Evolutionary conservation across 2,888 invertebrate genomes (phyloP), one percentile per base, ranked within the genome.

Genomic region (Patella pellucida): DNA sequence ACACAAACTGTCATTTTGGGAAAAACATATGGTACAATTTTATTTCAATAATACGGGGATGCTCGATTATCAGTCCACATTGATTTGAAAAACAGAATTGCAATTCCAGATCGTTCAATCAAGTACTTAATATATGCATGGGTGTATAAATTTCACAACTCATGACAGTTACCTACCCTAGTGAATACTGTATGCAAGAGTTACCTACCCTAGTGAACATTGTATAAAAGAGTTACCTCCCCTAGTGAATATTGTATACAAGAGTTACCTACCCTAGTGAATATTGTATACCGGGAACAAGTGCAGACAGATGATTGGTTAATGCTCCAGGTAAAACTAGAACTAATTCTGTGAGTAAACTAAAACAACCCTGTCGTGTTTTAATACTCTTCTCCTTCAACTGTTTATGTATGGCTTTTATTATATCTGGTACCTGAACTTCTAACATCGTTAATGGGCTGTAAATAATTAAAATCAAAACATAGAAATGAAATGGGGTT

Each of bases 201-300:
- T 27, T 31, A 31, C 31, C 7, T 1, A 52, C 11, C 52, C n/a
- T 52, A 56, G 7, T 12, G 69, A 69, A 27, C 2, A 69, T 23
- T 27, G 69, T 15, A 27, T 19, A 69, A 1, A 19, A 69, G n/a
- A 15, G 15, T 23, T 27, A 27, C 27, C 16, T 4, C 5, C n/a
- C 52, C 16, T 51, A 71, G 16, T 11, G 27, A 69, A 27, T 19
- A 69, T 27, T 27, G 69, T 16, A 27, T 23, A 69, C 9, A 23
- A 69, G 19, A 16, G 16, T 3, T 52, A 80, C 79, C 73, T 75
- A 88, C 89, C 90, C 89, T 12, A 97, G 93, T 0, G 96, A 96
- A 85, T 95, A 96, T 80, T 95, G 95, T 85, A 98, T 95, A 14
- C 97, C 97, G 0, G 96, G 95, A 81, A 98, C 94, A 78, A 98